Evolutionary conservation across 2,113 vertebrate species (phyloP), one percentile per base, ranked within the genome.

Genomic region (Lethenteron reissneri): DNA sequence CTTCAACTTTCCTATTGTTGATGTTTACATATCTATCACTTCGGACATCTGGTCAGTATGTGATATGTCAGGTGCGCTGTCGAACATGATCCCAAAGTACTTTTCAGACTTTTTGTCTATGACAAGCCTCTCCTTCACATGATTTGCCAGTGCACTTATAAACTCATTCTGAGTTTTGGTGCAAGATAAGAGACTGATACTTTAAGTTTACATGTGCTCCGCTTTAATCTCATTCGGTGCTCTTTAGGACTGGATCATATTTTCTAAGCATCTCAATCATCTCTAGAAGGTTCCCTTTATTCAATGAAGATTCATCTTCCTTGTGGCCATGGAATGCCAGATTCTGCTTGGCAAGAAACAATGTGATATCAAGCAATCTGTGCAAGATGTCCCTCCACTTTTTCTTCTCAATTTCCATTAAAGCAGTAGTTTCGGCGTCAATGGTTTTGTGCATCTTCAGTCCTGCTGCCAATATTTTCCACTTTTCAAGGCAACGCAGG

Each of bases 341-440:
- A 68, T 68, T 68, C 64, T 68, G 64, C 64, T 68, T 68, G 64
- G 64, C 64, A 25, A 25, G 25, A 25, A 25, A 25, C 25, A 25
- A 25, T 25, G 25, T 25, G 25, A 25, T 25, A 25, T 25, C 25
- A 25, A 25, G 25, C 25, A 68, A 68, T 68, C 64, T 68, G 11
- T 68, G 64, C 64, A 68, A 68, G 64, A 68, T 68, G 11, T 68
- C 64, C 64, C 64, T 68, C 64, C 64, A 68, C 64, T 68, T 68
- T 68, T 11, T 68, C 64, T 68, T 41, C 64, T 68, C 64, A 11
- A 68, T 68, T 68, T 68, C 64, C 8, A 68, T 68, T 11, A 68
- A 68, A 68, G 64, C 64, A 68, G 11, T 68, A 68, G 64, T 68
- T 68, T 68, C 64, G 3, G 64, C 10, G 11, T 68, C 11, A 68